These are phyloP conservation scores for Torymus tubicola DNA, from an alignment of 2,888 invertebrate genomes.

Conservation along the genomic window DNA sequence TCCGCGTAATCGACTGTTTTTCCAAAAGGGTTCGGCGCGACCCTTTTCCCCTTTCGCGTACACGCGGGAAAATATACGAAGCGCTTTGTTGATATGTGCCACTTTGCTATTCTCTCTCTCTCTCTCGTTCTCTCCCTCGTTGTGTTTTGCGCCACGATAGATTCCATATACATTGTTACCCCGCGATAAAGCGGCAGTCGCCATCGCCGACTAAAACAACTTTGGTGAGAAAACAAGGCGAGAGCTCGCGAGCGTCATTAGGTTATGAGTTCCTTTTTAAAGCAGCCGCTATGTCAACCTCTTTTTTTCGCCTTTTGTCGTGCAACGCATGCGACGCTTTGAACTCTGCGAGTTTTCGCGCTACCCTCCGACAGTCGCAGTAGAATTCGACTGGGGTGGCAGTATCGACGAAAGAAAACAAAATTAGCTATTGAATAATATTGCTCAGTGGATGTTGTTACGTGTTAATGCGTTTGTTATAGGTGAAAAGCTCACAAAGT, in stretches of 20 bases:
- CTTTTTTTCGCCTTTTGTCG: neutral
- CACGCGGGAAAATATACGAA: neutral
- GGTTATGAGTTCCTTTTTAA: slow-evolving; percentile 13
- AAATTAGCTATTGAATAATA: neutral
- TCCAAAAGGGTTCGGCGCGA: slow-evolving; percentile 55
- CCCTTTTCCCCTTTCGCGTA: slow-evolving; percentile 11
- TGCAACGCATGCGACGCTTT: slow-evolving; percentile 4
- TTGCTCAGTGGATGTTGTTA: too few species aligned
- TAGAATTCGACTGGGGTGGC: neutral
- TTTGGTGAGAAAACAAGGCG: slow-evolving; percentile 34
- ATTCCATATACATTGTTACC: neutral
- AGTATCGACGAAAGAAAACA: slow-evolving; percentile 14
- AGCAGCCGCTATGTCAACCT: neutral
- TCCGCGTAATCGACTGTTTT: slow-evolving; percentile 54
- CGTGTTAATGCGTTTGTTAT: too few species aligned
- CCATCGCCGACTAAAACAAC: slow-evolving; percentile 11
- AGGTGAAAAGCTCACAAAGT: too few species aligned
- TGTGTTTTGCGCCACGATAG: neutral
- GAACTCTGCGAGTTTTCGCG: neutral
- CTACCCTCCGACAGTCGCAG: neutral
- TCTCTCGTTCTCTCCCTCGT: neutral
- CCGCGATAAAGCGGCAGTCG: neutral
- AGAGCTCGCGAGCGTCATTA: slow-evolving; percentile 35
- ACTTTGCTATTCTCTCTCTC: neutral
- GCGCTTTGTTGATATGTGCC: slow-evolving; percentile 16